A percentile compares a stretch with the other conserved stretches of the same genome.
Conservation (phyloP, 2,797 vertebrate species). For the Pelobates cultripes region DNA sequence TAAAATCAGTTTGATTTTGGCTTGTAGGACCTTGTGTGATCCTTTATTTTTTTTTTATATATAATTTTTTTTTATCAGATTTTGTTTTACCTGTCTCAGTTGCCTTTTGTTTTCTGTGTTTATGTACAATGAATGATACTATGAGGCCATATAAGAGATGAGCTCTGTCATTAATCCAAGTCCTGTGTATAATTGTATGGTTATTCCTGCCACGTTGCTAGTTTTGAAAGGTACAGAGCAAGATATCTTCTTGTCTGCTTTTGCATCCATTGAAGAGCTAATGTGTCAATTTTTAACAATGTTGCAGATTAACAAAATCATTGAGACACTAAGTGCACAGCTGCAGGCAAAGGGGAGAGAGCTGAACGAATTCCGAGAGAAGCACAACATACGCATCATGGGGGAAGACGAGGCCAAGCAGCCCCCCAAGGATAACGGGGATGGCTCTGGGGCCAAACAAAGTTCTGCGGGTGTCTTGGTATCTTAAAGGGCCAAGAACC, state of each 20-base stretch:
- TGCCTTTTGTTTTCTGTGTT: too few species aligned
- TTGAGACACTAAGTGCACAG: conserved; percentile 82
- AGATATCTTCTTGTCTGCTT: background rate
- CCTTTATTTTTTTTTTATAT: too few species aligned
- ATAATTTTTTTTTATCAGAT: too few species aligned
- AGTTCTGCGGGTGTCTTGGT: conserved; percentile 85
- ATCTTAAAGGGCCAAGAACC: conserved; percentile 65
- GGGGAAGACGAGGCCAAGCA: conserved; percentile 80
- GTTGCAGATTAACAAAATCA: conserved; percentile 84
- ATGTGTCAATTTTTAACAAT: background rate
- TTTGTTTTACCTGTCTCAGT: too few species aligned
- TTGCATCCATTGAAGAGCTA: background rate
- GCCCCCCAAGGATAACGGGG: conserved; percentile 67
- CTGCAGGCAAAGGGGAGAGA: conserved; percentile 90
- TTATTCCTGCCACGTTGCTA: too few species aligned
- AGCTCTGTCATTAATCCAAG: too few species aligned
- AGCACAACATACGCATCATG: conserved; percentile 91
- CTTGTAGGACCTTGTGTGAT: too few species aligned
- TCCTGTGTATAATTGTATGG: too few species aligned
- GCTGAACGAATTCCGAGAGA: conserved; percentile 90
- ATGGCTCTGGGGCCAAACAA: conserved; percentile 74
- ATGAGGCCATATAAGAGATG: too few species aligned
- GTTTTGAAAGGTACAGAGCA: background rate
- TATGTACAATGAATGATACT: too few species aligned
- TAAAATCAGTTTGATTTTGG: too few species aligned